A percentile compares a stretch with the other conserved stretches of the same genome.
Conservation (phyloP, 2,113 vertebrate species). For the Procavia capensis region DNA sequence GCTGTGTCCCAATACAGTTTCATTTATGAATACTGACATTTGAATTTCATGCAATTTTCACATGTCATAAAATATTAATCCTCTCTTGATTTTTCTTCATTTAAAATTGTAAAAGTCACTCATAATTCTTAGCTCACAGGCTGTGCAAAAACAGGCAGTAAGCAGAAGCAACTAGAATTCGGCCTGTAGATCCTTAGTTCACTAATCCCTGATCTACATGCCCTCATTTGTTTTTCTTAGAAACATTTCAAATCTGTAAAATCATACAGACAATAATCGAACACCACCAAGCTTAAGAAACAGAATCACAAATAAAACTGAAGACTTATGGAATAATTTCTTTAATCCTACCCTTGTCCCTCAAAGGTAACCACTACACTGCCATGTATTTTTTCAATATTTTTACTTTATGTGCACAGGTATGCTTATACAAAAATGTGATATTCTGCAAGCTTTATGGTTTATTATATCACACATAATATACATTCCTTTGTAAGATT, state of each 20-base stretch:
- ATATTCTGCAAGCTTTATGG: neutral
- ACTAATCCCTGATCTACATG: neutral
- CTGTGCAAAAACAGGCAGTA: neutral
- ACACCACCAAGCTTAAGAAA: constrained; percentile 3
- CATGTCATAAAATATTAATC: neutral
- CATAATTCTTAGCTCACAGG: neutral
- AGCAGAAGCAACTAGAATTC: neutral
- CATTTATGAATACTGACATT: neutral
- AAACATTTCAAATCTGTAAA: neutral
- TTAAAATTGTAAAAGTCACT: neutral
- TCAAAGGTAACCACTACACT: constrained; percentile 26
- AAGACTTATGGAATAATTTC: neutral
- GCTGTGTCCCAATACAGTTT: neutral
- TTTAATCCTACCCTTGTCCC: neutral
- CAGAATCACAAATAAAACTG: neutral
- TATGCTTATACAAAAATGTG: neutral
- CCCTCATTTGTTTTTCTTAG: neutral
- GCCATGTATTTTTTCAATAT: neutral
- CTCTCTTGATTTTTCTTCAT: neutral
- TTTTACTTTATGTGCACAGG: neutral
- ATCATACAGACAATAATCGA: neutral
- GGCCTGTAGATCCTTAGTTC: neutral
- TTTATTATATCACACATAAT: neutral
- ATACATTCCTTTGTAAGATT: neutral
- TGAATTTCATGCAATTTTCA: too few relatives aligned